phyloP scores from a whole-genome alignment of 2,113 vertebrate species.

The Corythornis cristatus region DNA sequence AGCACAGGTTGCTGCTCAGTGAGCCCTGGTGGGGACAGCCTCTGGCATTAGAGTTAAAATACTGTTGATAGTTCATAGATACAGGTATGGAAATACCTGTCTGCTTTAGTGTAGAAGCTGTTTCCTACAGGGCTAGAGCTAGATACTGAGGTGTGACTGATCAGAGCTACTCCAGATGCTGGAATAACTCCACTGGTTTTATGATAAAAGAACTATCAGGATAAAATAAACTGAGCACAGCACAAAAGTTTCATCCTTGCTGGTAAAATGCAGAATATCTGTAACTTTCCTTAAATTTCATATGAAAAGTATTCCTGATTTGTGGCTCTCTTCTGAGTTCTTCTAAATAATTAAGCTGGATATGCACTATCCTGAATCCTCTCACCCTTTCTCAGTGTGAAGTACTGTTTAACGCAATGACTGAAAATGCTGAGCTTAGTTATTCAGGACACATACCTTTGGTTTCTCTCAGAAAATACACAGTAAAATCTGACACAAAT shows the following conservation, averaged over 20 bases:
- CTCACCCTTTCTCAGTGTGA: not conserved
- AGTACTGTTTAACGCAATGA: not conserved
- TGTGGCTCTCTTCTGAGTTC: not conserved
- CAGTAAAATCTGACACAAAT: conserved; percentile 72
- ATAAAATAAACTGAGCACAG: not conserved
- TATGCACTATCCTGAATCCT: not conserved
- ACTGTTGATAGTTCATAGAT: not conserved
- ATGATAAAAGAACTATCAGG: not conserved
- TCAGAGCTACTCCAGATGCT: not conserved
- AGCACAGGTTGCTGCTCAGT: not conserved
- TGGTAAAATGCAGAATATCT: not conserved
- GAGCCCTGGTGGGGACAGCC: not conserved
- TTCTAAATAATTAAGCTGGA: not conserved
- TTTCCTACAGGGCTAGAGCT: not conserved
- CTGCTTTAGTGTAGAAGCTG: too few species aligned
- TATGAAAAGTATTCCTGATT: not conserved
- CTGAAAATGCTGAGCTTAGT: not conserved
- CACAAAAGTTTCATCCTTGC: not conserved
- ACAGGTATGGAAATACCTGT: not conserved
- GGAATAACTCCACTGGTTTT: not conserved
- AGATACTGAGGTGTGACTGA: not conserved
- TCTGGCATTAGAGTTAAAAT: not conserved
- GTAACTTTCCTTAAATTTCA: not conserved
- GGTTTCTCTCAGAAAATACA: conserved; percentile 86
- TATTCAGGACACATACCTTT: conserved; percentile 74